Percentiles rank a stretch among this genome's conserved stretches.
These are phyloP conservation scores for Phalacrocorax brasilianus DNA, from an alignment of 2,113 vertebrate species.

Conservation along the genomic window DNA sequence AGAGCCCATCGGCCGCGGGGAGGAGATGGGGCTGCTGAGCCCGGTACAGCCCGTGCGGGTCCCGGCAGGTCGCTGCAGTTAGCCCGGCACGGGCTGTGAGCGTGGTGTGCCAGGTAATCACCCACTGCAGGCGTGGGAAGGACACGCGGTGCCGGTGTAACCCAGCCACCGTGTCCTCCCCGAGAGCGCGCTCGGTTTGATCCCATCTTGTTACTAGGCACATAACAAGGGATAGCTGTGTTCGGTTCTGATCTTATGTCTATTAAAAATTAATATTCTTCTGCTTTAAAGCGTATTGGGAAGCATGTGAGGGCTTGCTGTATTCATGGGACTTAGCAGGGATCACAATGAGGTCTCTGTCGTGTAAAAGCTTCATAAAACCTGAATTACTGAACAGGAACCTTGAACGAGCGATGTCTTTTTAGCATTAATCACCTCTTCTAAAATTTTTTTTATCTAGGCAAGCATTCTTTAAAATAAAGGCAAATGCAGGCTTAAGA, in stretches of 20 bases:
- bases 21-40: not conserved
- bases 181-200: not conserved
- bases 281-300: not conserved
- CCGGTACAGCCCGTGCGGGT: accelerated
- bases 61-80: accelerated
- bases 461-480: not conserved
- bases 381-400: not conserved
- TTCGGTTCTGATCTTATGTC: not conserved
- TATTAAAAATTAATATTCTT: not conserved
- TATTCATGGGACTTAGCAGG: not conserved
- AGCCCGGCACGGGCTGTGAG: not conserved
- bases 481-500: not conserved
- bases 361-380: not conserved
- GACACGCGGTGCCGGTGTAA: not conserved
- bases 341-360: not conserved
- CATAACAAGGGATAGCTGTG: not conserved
- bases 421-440: not conserved
- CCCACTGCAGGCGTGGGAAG: not conserved
- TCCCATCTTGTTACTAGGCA: not conserved
- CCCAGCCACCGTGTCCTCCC: accelerated
- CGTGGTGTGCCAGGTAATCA: not conserved
- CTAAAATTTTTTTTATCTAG: not conserved
- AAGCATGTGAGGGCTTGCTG: not conserved
- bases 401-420: not conserved
- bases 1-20: not conserved